phyloP scores from a whole-genome alignment of 2,888 invertebrate species.

The Diarsia brunnea region DNA sequence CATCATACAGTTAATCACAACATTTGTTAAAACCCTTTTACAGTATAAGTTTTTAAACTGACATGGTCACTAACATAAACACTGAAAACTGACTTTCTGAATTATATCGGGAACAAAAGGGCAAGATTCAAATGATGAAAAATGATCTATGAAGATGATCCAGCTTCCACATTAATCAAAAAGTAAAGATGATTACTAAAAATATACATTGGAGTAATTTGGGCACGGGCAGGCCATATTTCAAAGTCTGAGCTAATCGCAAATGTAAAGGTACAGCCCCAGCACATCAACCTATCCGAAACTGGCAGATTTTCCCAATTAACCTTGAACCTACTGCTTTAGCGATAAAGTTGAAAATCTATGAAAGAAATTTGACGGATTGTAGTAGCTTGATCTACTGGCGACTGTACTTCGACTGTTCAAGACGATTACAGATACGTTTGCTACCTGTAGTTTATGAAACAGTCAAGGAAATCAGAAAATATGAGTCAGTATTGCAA shows the following conservation, averaged over 20 bases:
- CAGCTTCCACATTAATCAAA: not conserved
- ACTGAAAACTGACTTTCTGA: too few relatives aligned
- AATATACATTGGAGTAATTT: not conserved
- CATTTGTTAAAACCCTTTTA: conserved; percentile 34
- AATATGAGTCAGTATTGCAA: not conserved
- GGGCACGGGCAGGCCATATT: not conserved
- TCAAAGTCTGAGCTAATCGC: not conserved
- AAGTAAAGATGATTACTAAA: not conserved
- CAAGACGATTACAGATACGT: too few relatives aligned
- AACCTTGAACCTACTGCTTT: too few relatives aligned
- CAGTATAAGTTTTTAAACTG: not conserved
- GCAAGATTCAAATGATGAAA: not conserved
- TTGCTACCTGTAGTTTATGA: too few relatives aligned
- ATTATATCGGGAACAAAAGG: too few relatives aligned
- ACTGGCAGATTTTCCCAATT: too few relatives aligned
- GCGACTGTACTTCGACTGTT: too few relatives aligned
- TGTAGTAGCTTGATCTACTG: too few relatives aligned
- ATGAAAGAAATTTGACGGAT: too few relatives aligned
- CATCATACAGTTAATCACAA: conserved; percentile 19
- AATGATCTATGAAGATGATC: not conserved
- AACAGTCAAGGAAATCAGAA: not conserved
- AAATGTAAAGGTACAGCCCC: not conserved
- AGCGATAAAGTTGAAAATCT: too few relatives aligned
- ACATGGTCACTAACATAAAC: too few relatives aligned
- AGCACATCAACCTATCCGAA: too few relatives aligned